Evolutionary conservation across 92 coral and sea anemone genomes (phyloP).

Genomic region (Paragorgia papillata): DNA sequence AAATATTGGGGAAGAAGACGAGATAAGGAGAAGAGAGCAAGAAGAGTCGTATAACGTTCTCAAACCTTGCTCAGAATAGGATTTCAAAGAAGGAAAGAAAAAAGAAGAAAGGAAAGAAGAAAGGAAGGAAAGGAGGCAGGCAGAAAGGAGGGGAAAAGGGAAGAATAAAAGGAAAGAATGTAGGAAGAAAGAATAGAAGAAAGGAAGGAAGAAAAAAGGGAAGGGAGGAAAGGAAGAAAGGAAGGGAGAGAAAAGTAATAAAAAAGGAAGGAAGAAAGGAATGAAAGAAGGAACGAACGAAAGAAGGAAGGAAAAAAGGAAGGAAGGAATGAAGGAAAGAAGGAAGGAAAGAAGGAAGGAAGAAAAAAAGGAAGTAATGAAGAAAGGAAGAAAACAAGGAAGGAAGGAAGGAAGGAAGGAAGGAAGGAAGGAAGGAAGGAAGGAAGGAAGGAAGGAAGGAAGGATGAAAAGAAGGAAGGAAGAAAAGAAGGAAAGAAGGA

Average conservation of each 20-base stretch:
- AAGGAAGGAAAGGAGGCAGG: slow-evolving; percentile 12
- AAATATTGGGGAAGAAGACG: neutral
- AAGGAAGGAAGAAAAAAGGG: slow-evolving; percentile 4
- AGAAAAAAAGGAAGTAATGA: neutral
- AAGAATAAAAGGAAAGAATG: neutral
- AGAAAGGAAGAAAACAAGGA: neutral
- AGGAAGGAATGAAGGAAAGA: neutral
- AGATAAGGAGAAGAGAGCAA: neutral
- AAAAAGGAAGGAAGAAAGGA: slow-evolving; percentile 24
- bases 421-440: neutral
- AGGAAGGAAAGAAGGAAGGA: neutral
- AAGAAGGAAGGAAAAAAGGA: neutral
- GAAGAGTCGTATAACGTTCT: too few species aligned
- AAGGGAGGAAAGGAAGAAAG: slow-evolving; percentile 9
- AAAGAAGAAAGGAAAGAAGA: slow-evolving; percentile 10
- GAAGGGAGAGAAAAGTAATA: neutral
- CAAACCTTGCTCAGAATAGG: too few species aligned
- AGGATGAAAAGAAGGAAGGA: too few species aligned
- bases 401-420: neutral
- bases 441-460: slow-evolving; percentile 10
- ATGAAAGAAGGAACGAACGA: slow-evolving; percentile 33
- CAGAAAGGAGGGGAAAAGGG: slow-evolving; percentile 20
- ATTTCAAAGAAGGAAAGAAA: slow-evolving; percentile 1
- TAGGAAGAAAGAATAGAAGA: slow-evolving; percentile 2
- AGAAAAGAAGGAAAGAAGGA: too few species aligned